These are phyloP conservation scores for Hoplodrina ambigua DNA, from an alignment of 2,888 invertebrate species.

Conservation along the genomic window DNA sequence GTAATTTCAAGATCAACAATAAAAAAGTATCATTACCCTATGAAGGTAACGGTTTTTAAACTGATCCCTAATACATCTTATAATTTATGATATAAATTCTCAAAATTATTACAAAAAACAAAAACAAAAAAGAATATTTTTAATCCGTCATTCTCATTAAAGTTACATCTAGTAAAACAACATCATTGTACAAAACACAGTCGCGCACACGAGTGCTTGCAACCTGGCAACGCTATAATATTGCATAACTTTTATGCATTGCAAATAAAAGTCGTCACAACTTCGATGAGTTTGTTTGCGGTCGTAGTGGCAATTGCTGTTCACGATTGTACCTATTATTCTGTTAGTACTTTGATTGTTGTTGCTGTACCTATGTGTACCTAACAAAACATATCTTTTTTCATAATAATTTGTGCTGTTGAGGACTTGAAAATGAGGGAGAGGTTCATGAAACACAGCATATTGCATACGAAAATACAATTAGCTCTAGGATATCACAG, in stretches of 20 bases:
- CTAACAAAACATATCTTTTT: neutral
- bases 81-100: too few species aligned
- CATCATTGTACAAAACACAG: slow-evolving; percentile 31
- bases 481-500: too few species aligned
- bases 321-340: slow-evolving; percentile 34
- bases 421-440: too few species aligned
- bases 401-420: neutral
- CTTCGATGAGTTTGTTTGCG: slow-evolving; percentile 67
- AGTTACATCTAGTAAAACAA: slow-evolving; percentile 18
- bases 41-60: too few species aligned
- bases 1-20: too few species aligned
- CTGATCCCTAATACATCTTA: too few species aligned
- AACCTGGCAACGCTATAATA: slow-evolving; percentile 55
- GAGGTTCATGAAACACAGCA: too few species aligned
- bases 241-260: slow-evolving; percentile 67
- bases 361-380: neutral
- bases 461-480: too few species aligned
- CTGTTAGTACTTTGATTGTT: slow-evolving; percentile 16
- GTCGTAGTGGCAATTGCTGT: slow-evolving; percentile 40
- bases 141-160: too few species aligned
- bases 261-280: slow-evolving; percentile 67
- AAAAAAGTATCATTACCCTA: too few species aligned
- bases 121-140: neutral
- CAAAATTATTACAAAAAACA: too few species aligned
- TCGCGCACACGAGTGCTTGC: slow-evolving; percentile 47